A percentile compares a stretch with the other conserved stretches of the same genome.
Evolutionary conservation across 2,888 invertebrate species (phyloP).

Genomic region (Endotricha flammealis): DNA sequence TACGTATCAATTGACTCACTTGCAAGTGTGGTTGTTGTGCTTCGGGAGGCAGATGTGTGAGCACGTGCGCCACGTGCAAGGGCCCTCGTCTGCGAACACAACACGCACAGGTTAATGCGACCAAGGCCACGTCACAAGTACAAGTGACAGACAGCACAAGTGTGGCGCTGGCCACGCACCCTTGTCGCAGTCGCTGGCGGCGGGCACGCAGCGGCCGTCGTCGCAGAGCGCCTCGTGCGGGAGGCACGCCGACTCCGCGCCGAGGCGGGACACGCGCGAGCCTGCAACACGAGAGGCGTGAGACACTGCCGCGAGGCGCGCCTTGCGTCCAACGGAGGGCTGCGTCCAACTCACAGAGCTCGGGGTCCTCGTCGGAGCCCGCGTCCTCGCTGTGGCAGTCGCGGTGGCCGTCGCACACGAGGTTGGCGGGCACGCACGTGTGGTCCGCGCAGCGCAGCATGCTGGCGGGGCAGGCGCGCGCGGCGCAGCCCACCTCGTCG

Average conservation of each 20-base stretch:
- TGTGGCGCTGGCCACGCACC: too few relatives aligned
- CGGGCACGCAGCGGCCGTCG: slow-evolving; percentile 56
- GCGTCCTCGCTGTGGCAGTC: slow-evolving; percentile 74
- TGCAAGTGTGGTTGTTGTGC: slow-evolving; percentile 58
- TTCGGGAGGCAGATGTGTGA: slow-evolving; percentile 85
- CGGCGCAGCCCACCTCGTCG: slow-evolving; percentile 13
- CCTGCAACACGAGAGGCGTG: slow-evolving; percentile 13
- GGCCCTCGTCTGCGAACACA: slow-evolving; percentile 27
- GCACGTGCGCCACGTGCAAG: slow-evolving; percentile 85
- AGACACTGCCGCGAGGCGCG: slow-evolving; percentile 28
- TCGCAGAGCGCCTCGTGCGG: slow-evolving; percentile 42
- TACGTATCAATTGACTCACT: slow-evolving; percentile 43
- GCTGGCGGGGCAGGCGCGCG: slow-evolving; percentile 59
- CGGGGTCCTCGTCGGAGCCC: slow-evolving; percentile 76
- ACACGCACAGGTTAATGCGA: not conserved
- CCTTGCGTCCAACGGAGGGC: not conserved
- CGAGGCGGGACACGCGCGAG: slow-evolving; percentile 7
- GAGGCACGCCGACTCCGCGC: slow-evolving; percentile 35
- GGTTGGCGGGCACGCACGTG: slow-evolving; percentile 82
- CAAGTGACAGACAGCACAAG: too few relatives aligned
- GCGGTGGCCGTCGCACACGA: slow-evolving; percentile 84
- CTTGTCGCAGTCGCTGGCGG: slow-evolving; percentile 26
- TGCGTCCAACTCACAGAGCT: slow-evolving; percentile 39
- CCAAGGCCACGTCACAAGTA: too few relatives aligned
- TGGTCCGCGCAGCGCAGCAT: slow-evolving; percentile 66